These are phyloP conservation scores for Lacerta bilineata DNA, from an alignment of 2,797 vertebrate genomes.

Conservation along the genomic window DNA sequence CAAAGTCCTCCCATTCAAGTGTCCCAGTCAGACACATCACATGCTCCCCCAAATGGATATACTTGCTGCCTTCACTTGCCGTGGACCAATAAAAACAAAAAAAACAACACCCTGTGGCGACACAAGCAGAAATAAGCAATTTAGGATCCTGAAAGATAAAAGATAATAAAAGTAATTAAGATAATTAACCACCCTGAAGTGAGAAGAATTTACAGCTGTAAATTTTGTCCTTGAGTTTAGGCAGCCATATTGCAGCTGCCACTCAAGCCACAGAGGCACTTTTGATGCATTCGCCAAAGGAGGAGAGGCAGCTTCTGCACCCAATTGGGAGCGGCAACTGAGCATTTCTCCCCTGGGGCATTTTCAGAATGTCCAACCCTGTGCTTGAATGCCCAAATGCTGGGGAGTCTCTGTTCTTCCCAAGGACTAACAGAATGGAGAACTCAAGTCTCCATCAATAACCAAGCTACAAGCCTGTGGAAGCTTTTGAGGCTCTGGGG, in stretches of 20 bases:
- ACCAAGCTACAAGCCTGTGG: neutral
- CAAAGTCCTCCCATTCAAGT: conserved; percentile 78
- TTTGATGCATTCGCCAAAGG: neutral
- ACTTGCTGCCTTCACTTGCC: conserved; percentile 64
- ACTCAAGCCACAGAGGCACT: conserved; percentile 46
- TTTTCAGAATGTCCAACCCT: neutral
- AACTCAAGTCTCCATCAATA: neutral
- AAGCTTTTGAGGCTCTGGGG: neutral
- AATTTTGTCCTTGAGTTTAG: conserved; percentile 82
- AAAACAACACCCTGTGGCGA: conserved; percentile 83
- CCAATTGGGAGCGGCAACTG: neutral
- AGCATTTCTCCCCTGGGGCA: neutral
- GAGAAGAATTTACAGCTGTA: conserved; percentile 84
- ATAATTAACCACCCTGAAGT: conserved; percentile 89
- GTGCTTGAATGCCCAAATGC: too few relatives aligned
- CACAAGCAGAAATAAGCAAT: conserved; percentile 85
- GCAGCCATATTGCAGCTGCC: conserved; percentile 81
- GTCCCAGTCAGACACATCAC: conserved; percentile 56
- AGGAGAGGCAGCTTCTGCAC: neutral
- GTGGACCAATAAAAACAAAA: conserved; percentile 70
- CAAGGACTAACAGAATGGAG: neutral
- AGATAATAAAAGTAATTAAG: conserved; percentile 90
- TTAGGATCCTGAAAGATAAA: conserved; percentile 86
- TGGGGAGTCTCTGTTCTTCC: neutral
- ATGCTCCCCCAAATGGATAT: neutral